Evolutionary conservation across 2,888 invertebrate genomes (phyloP).

Genomic region (Prenolepis imparis): DNA sequence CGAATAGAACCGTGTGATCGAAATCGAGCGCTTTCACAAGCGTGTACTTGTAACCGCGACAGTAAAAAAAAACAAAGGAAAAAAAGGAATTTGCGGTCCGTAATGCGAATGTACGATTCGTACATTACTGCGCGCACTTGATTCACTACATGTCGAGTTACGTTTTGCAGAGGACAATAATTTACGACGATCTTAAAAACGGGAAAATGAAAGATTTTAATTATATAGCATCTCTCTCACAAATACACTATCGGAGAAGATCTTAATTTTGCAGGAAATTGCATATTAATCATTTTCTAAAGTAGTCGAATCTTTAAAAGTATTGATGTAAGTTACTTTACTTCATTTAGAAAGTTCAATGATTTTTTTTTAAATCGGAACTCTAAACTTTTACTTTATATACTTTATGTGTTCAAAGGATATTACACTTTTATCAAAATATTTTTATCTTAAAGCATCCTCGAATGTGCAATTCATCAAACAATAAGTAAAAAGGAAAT

Average conservation of each 20-base stretch:
- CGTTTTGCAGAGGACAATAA: not conserved
- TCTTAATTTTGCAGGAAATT: not conserved
- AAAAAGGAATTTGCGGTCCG: slow-evolving; percentile 28
- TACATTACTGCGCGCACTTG: slow-evolving; percentile 26
- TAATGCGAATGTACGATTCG: slow-evolving; percentile 27
- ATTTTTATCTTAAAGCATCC: not conserved
- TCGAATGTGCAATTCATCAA: not conserved
- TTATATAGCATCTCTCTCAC: not conserved
- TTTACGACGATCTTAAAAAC: slow-evolving; percentile 10
- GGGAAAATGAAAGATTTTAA: slow-evolving; percentile 4
- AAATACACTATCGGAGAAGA: not conserved
- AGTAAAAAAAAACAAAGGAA: slow-evolving; percentile 17
- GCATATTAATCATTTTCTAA: not conserved
- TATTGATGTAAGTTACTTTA: no score
- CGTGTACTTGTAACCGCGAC: slow-evolving; percentile 11
- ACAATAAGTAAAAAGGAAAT: not conserved
- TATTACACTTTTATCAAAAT: not conserved
- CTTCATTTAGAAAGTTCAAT: not conserved
- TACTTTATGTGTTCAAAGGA: not conserved
- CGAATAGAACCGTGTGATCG: slow-evolving; percentile 52
- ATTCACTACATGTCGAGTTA: slow-evolving; percentile 11
- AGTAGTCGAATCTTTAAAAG: not conserved
- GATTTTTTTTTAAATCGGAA: not conserved
- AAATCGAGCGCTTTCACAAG: slow-evolving; percentile 69
- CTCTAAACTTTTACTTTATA: not conserved